phyloP scores from a whole-genome alignment of 2,888 invertebrate genomes.

The Pecten maximus region DNA sequence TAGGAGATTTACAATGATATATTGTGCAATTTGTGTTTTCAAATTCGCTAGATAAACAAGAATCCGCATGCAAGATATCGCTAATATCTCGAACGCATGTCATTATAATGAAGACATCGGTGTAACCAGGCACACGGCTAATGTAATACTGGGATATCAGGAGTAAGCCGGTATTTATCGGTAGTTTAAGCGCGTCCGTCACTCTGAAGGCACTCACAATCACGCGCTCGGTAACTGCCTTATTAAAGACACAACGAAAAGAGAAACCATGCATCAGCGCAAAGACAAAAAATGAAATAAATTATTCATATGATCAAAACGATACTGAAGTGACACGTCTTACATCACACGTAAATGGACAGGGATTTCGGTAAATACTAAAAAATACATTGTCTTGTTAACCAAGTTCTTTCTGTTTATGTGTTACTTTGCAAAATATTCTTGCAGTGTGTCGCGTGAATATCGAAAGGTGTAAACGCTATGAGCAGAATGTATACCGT shows the following conservation, averaged over 20 bases:
- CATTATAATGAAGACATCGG: background rate
- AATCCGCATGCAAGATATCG: constrained; percentile 13
- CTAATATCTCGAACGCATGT: background rate
- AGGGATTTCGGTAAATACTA: background rate
- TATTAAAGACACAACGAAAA: constrained; percentile 11
- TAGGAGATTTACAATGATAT: background rate
- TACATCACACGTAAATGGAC: background rate
- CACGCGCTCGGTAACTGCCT: background rate
- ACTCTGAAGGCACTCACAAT: background rate
- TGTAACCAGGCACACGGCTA: background rate
- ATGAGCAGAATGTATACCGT: no score
- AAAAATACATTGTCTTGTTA: background rate
- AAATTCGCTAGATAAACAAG: constrained; percentile 13
- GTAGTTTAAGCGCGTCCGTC: background rate
- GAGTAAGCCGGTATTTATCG: constrained; percentile 15
- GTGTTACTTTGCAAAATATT: no score
- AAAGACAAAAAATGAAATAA: background rate
- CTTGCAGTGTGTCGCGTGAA: no score
- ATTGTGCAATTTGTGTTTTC: background rate
- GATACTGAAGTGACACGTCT: background rate
- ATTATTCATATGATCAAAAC: background rate
- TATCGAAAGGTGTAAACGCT: no score
- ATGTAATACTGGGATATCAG: background rate
- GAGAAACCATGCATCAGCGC: background rate
- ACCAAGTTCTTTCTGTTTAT: no score